Base-by-base conservation (phyloP, 2,113 vertebrate species). In the Mugil cephalus region DNA sequence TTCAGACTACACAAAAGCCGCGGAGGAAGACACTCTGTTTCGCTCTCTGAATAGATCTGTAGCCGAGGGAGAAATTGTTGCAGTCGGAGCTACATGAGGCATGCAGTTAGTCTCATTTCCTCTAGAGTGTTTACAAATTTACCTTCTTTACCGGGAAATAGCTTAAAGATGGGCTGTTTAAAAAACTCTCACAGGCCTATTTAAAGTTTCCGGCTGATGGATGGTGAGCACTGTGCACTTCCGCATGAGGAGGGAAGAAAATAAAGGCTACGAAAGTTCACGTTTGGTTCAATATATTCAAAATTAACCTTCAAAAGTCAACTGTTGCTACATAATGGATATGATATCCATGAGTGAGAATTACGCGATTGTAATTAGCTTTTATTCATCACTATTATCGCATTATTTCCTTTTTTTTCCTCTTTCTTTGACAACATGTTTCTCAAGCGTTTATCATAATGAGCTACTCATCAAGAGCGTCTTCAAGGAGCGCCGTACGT, bases 1-100 rank as follows among this genome's bases (percentile, higher is more conserved):
- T 76, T 56, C 10, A 77, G 52, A 77, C 11, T 47, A 70, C 36
- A 68, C 42, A 54, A 30, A 73, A 56, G 50, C 36, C 39, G 7
- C 8, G 17, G 18, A 0, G 51, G 30, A 56, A 35, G 47, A 82
- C 50, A 58, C 50, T 58, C 2, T 0, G 42, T 82, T 83, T 77
- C 58, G 70, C 58, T 24, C 58, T 65, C 77, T 56, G 52, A 87
- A 56, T 59, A 84, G 51, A 77, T 78, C 72, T 74, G 64, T 74
- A 59, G 65, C 67, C 83, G 60, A 39, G 69, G 39, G 80, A 78
- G 45, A 77, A 79, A 83, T 70, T 77, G 80, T 74, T 74, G 62
- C 79, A 81, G 64, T 73, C 53, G 47, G 67, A 68, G 68, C 52
- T 79, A 80, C 69, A 80, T 43, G 71, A 89, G 62, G 62, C 64